Evolutionary conservation across 2,113 vertebrate species (phyloP).

Genomic region (Scytalopus superciliaris): DNA sequence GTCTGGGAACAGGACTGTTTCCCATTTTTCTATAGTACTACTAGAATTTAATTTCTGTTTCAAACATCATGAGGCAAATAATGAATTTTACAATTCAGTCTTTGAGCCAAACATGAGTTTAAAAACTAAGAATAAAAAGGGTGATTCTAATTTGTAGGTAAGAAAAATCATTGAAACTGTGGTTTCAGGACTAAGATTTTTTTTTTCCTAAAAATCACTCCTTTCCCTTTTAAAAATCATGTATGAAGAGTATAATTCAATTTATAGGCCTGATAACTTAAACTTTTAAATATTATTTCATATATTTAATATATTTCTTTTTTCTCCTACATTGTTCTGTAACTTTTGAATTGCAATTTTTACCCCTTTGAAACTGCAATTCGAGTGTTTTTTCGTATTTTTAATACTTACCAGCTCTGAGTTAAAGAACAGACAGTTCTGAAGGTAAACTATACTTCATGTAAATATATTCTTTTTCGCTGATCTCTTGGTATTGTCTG

Average conservation of each 20-base stretch:
- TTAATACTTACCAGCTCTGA: neutral
- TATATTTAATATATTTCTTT: neutral
- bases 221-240: neutral
- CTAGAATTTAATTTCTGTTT: neutral
- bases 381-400: neutral
- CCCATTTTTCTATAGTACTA: neutral
- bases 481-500: neutral
- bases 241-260: neutral
- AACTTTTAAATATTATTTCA: neutral
- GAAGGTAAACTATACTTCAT: neutral
- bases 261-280: neutral
- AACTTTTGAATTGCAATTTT: neutral
- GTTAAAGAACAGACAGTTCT: neutral
- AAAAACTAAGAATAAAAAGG: neutral
- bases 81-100: neutral
- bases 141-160: neutral
- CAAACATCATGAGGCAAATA: neutral
- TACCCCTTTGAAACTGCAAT: neutral
- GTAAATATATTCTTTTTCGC: neutral
- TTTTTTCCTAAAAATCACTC: neutral
- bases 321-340: neutral
- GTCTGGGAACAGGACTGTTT: neutral
- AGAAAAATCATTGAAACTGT: neutral
- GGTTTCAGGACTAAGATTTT: neutral
- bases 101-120: neutral